Base-by-base conservation (phyloP, 2,797 vertebrate species). In the Sebastes ruberrimus region DNA sequence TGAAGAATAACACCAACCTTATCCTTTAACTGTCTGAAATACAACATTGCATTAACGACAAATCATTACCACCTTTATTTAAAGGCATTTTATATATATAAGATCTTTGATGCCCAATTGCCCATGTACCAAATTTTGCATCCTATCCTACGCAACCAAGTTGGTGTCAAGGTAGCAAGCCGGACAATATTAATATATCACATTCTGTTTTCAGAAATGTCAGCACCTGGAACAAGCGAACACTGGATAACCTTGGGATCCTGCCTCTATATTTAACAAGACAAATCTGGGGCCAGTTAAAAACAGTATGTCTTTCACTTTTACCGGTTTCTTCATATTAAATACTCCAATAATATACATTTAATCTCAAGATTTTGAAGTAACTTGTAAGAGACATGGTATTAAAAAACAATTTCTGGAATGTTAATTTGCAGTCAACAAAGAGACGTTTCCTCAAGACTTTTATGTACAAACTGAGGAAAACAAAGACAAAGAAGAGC, bases 261-360 rank as follows among this genome's bases (percentile, higher is more conserved):
- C 88, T 95, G 18, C 92, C 94, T 49, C 76, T 95, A 1, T 92
- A 93, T 71, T 82, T 95, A 4, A 92, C 88, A 6, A 46, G 20
- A 18, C 67, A 78, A 61, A 65, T 93, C 82, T 95, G 93, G 93
- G 22, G n/a, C 20, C 2, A 14, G 0, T 76, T 95, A 1, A 72
- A 8, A 38, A 11, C 0, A 20, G 94, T 95, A 89, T 25, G 86
- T 86, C 33, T 56, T 76, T 63, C 20, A 16, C 10, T 42, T 1
- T 27, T 55, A 14, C 32, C 7, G 6, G 42, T 27, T 46, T 56
- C 10, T 66, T 74, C 7, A 68, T 13, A 30, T 6, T 10, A 20
- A 62, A 60, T 52, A 3, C 0, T 71, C 3, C 20, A 57, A 32
- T 25, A 3, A 25, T 61, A 62, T 38, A 57, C 1, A 27, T 35